These are phyloP conservation scores for Brachypteracias leptosomus DNA, from an alignment of 2,113 vertebrate genomes.

Conservation along the genomic window DNA sequence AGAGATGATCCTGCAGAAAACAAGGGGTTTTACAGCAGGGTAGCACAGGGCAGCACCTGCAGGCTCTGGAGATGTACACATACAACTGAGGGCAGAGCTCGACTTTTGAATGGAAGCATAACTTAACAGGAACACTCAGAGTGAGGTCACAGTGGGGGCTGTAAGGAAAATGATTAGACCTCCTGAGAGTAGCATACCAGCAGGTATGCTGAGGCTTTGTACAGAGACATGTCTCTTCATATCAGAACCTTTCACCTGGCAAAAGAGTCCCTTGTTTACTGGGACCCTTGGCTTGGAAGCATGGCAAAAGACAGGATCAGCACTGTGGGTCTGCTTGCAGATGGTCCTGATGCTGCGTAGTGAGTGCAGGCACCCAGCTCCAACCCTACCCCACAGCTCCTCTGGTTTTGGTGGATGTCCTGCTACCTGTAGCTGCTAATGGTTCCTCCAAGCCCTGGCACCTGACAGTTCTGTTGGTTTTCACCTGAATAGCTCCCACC, in stretches of 20 bases:
- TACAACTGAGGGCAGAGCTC: background rate
- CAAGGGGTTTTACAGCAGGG: background rate
- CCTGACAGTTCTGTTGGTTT: background rate
- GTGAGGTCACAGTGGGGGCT: fast-evolving
- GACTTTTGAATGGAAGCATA: background rate
- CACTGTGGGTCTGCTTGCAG: fast-evolving
- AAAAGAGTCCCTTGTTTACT: background rate
- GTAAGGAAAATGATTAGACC: background rate
- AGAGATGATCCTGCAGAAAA: background rate
- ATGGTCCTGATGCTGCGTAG: fast-evolving
- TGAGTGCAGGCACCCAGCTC: background rate
- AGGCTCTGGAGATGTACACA: fast-evolving
- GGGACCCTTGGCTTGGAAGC: background rate
- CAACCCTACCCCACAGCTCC: background rate
- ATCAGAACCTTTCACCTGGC: background rate
- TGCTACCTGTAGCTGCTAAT: background rate
- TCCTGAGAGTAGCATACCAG: background rate
- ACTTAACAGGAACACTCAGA: fast-evolving
- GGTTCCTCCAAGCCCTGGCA: background rate
- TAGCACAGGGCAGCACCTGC: background rate
- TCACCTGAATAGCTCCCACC: background rate
- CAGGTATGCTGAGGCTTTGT: fast-evolving
- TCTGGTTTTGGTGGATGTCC: background rate
- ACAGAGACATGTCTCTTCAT: fast-evolving
- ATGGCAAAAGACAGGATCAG: background rate